These are phyloP conservation scores for Corbicula japonica DNA, from an alignment of 2,888 invertebrate genomes.

Conservation along the genomic window DNA sequence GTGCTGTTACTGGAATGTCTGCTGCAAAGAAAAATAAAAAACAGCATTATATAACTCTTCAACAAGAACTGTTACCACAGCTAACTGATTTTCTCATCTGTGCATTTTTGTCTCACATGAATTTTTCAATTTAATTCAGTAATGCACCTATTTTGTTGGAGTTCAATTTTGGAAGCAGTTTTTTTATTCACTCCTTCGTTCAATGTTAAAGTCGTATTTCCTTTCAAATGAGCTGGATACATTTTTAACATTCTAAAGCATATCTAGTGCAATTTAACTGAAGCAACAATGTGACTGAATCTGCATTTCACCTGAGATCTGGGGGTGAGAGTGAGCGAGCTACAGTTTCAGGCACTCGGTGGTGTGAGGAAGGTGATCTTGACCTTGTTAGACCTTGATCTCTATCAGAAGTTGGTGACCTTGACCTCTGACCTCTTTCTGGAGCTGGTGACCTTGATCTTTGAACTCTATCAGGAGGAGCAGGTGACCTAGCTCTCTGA, in stretches of 20 bases:
- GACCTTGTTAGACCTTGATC: constrained; percentile 79
- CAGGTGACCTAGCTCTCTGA: constrained; percentile 79
- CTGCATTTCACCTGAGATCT: constrained; percentile 87
- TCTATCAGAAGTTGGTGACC: constrained; percentile 66
- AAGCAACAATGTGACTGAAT: not conserved
- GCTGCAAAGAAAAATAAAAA: constrained; percentile 14
- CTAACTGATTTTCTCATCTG: too few relatives aligned
- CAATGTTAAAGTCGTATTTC: too few relatives aligned
- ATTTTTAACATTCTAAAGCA: too few relatives aligned
- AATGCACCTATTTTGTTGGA: too few relatives aligned
- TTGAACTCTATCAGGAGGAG: constrained; percentile 65
- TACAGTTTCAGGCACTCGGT: constrained; percentile 79
- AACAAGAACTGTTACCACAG: too few relatives aligned
- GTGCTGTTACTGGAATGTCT: constrained; percentile 62
- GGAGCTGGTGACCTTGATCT: constrained; percentile 78
- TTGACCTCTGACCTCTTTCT: constrained; percentile 67
- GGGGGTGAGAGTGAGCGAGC: constrained; percentile 94
- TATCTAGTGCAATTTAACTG: too few relatives aligned
- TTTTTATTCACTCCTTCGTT: too few relatives aligned
- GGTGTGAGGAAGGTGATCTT: constrained; percentile 81
- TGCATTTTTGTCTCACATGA: too few relatives aligned
- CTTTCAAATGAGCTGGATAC: too few relatives aligned
- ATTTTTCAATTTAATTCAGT: too few relatives aligned
- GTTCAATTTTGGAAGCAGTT: too few relatives aligned
- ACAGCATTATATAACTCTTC: too few relatives aligned